Percentiles rank a stretch among this genome's conserved stretches.
Conservation (phyloP, 2,113 vertebrate genomes). For the Nyctereutes procyonoides region DNA sequence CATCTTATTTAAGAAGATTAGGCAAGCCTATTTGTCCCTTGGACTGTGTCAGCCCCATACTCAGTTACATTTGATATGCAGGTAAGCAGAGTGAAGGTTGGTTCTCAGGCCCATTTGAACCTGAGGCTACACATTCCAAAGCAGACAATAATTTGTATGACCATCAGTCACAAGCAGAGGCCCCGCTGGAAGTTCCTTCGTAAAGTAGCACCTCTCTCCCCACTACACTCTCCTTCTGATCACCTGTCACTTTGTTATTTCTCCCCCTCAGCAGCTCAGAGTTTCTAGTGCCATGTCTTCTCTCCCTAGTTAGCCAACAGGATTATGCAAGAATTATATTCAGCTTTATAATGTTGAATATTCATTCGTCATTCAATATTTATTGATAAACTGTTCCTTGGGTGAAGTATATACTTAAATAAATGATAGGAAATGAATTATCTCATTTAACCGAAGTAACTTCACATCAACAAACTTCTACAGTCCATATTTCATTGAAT, state of each 20-base stretch:
- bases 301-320: background rate
- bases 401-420: background rate
- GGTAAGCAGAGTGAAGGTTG: background rate
- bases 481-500: conserved; percentile 23
- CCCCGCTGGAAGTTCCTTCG: background rate
- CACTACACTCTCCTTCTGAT: background rate
- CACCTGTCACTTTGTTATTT: background rate
- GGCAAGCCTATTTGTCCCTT: background rate
- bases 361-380: background rate
- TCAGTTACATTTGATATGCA: background rate
- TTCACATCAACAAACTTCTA: background rate
- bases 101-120: background rate
- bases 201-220: background rate
- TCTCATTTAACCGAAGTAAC: conserved; percentile 4
- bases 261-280: background rate
- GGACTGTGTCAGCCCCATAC: background rate
- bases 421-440: background rate
- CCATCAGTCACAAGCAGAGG: background rate
- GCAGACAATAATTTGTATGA: background rate
- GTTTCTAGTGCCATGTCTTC: background rate
- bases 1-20: background rate
- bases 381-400: conserved; percentile 19
- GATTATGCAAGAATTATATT: background rate
- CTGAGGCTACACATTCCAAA: background rate
- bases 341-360: background rate